Base-by-base conservation (phyloP, 2,113 vertebrate species). In the Salvator merianae region DNA sequence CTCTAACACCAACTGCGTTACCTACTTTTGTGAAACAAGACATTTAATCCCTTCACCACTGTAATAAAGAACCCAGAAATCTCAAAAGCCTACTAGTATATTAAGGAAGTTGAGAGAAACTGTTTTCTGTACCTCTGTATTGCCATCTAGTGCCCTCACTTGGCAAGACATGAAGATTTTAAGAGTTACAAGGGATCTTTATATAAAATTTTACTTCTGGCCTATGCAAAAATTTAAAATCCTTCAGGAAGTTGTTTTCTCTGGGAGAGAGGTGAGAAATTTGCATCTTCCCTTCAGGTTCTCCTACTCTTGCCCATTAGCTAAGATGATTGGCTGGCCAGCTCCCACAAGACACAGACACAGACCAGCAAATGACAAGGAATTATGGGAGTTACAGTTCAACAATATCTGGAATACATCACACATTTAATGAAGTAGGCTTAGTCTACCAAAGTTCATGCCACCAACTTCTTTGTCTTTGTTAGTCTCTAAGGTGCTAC, bases 141-240 rank as follows among this genome's bases (percentile, higher is more conserved):
- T 77, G 79, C 85, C 83, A 82, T 86, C 85, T 50, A 63, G 73
- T 77, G 79, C 74, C 68, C 38, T 47, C 47, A 16, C 70, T 24
- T 18, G 26, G 79, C 47, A 77, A 86, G n/a, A 6, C 38, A 70
- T 12, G 22, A 59, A 20, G n/a, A 63, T 77, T 22, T 62, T 32
- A 72, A 50, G 5, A 50, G 50, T 1, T 50, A 69, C 28, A 2
- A 40, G 55, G 18, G 55, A 22, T 79, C 55, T 34, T 85, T 82
- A 36, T 77, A 63, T 59, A 43, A 43, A 30, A 43, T 8, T 71
- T 71, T 28, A 50, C 65, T 62, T 59, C 50, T 70, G 34, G 13
- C 7, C 22, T 32, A 24, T 3, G 63, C 71, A 34, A 6, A 77
- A 14, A 24, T 30, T 40, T 8, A 38, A 76, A 38, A 69, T 71